phyloP scores from a whole-genome alignment of 2,888 invertebrate species.

The Brachypterus glaber region DNA sequence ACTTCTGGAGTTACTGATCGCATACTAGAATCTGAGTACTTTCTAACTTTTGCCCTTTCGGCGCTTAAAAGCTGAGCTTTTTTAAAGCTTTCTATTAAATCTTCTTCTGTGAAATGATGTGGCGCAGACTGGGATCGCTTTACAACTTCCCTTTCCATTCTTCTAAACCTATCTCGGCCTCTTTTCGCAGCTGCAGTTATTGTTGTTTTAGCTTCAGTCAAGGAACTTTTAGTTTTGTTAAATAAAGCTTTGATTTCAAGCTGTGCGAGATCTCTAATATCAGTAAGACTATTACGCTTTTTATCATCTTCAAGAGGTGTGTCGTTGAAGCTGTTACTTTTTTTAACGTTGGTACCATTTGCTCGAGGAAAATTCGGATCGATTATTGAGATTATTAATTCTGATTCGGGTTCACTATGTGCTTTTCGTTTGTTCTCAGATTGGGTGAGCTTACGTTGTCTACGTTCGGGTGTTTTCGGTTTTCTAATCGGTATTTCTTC shows the following conservation, averaged over 20 bases:
- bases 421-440: constrained; percentile 13
- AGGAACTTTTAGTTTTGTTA: constrained; percentile 35
- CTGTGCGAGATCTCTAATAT: constrained; percentile 30
- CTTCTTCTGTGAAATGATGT: constrained; percentile 47
- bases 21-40: constrained; percentile 28
- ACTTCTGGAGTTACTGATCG: constrained; percentile 26
- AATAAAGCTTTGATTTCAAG: constrained; percentile 31
- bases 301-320: constrained; percentile 13
- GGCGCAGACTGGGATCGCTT: constrained; percentile 52
- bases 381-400: constrained; percentile 8
- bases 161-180: constrained; percentile 28
- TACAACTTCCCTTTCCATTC: constrained; percentile 29
- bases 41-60: constrained; percentile 28
- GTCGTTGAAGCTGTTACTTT: constrained; percentile 16
- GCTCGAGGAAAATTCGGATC: constrained; percentile 8
- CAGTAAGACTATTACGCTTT: constrained; percentile 27
- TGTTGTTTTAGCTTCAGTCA: too few relatives aligned
- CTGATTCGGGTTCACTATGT: constrained; percentile 18
- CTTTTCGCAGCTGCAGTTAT: constrained; percentile 26
- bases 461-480: constrained; percentile 35
- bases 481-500: constrained; percentile 25
- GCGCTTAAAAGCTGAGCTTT: constrained; percentile 39
- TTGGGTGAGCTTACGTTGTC: constrained; percentile 23
- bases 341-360: constrained; percentile 10
- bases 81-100: constrained; percentile 46